Conservation (phyloP, 2,113 vertebrate genomes). For the Varanus komodoensis region DNA sequence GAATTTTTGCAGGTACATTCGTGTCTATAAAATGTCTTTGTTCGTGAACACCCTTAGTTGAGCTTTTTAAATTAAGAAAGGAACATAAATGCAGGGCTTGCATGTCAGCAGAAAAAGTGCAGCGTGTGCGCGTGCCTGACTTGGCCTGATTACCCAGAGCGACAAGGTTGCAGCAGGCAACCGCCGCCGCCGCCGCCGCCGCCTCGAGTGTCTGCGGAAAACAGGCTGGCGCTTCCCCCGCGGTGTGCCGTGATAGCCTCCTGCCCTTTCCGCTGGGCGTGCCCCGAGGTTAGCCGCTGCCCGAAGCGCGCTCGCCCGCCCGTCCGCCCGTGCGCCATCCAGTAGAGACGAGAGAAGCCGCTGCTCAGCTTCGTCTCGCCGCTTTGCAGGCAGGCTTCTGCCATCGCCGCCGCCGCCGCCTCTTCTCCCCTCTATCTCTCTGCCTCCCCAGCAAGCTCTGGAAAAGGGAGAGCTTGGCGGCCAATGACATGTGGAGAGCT, state of each 20-base stretch:
- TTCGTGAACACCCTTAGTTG: too few relatives aligned
- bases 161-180: too few relatives aligned
- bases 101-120: not conserved
- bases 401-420: too few relatives aligned
- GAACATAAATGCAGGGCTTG: not conserved
- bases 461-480: conserved; percentile 6
- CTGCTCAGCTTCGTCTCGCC: not conserved
- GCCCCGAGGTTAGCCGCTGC: not conserved
- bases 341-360: not conserved
- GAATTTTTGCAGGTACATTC: too few relatives aligned
- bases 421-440: not conserved
- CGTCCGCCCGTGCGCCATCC: not conserved
- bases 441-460: not conserved
- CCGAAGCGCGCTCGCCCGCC: too few relatives aligned
- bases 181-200: not conserved
- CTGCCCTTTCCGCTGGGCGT: not conserved
- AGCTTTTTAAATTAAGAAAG: not conserved
- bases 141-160: not conserved
- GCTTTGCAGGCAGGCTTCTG: too few relatives aligned
- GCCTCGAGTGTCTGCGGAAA: too few relatives aligned
- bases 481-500: conserved; percentile 64
- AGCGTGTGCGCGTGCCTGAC: not conserved
- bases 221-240: not conserved
- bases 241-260: not conserved
- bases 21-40: too few relatives aligned